Evolutionary conservation across 2,888 invertebrate species (phyloP).

Genomic region (Catocala fraxini): DNA sequence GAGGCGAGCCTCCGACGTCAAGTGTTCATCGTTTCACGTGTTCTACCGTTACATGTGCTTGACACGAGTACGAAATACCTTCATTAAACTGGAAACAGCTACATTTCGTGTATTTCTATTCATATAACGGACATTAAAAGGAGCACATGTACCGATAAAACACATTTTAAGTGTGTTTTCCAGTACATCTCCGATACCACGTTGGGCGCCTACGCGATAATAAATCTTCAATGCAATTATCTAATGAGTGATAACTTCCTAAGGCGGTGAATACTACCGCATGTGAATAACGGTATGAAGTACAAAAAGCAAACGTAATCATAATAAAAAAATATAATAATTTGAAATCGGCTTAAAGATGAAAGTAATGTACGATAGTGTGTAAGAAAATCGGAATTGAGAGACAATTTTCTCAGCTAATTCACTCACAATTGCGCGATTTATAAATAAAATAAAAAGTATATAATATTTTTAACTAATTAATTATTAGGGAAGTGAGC

Average conservation of each 20-base stretch:
- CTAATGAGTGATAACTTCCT: conserved; percentile 38
- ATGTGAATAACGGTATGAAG: conserved; percentile 67
- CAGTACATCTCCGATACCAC: conserved; percentile 38
- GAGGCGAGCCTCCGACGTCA: conserved; percentile 37
- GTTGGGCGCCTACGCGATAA: conserved; percentile 51
- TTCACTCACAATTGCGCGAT: conserved; percentile 51
- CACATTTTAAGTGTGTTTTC: conserved; percentile 17
- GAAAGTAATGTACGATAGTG: conserved; percentile 70
- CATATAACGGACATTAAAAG: conserved; percentile 8
- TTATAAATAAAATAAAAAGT: conserved; percentile 40
- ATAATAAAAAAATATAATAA: conserved; percentile 68
- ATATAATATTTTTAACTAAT: conserved; percentile 49
- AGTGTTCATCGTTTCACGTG: conserved; percentile 9
- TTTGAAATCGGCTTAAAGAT: conserved; percentile 77
- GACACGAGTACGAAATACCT: conserved; percentile 5
- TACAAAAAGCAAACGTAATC: conserved; percentile 78
- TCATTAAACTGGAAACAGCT: too few relatives aligned
- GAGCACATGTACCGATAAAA: conserved; percentile 18
- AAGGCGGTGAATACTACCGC: conserved; percentile 65
- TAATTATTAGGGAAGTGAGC: conserved; percentile 52
- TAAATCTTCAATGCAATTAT: conserved; percentile 24
- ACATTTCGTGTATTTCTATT: not conserved
- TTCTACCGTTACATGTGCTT: conserved; percentile 19
- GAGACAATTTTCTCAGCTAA: conserved; percentile 58
- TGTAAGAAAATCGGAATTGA: conserved; percentile 81